These are phyloP conservation scores for Diplazon laetatorius DNA, from an alignment of 2,888 invertebrate species.

Conservation along the genomic window DNA sequence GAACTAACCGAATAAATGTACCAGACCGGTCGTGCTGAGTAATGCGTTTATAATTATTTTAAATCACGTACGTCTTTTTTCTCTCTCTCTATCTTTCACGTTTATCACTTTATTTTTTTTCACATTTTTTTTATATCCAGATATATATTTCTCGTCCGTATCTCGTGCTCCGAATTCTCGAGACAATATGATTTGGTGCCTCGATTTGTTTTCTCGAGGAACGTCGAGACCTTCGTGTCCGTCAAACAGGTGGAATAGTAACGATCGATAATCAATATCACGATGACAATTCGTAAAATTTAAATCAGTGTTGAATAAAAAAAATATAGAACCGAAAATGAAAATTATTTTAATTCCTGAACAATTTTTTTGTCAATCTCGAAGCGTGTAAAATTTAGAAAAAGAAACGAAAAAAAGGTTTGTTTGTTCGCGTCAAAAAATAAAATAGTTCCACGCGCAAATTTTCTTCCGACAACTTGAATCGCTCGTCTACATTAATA, in stretches of 20 bases:
- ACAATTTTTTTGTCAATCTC: too few species aligned
- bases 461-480: too few species aligned
- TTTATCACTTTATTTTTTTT: slow-evolving; percentile 11
- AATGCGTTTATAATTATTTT: slow-evolving; percentile 77
- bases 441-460: too few species aligned
- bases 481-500: background rate
- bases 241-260: background rate
- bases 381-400: background rate
- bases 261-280: background rate
- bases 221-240: too few species aligned
- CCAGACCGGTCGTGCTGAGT: slow-evolving; percentile 65
- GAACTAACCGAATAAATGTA: slow-evolving; percentile 54
- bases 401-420: too few species aligned
- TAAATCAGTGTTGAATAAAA: background rate
- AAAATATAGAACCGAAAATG: too few species aligned
- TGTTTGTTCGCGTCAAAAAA: too few species aligned
- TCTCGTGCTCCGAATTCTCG: background rate
- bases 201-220: background rate
- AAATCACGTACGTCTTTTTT: slow-evolving; percentile 66
- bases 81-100: background rate
- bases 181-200: background rate
- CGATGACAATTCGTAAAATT: background rate
- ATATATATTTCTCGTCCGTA: background rate
- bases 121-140: too few species aligned
- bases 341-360: too few species aligned